phyloP scores from a whole-genome alignment of 2,797 vertebrate species.

The Catostomus latipinnis region DNA sequence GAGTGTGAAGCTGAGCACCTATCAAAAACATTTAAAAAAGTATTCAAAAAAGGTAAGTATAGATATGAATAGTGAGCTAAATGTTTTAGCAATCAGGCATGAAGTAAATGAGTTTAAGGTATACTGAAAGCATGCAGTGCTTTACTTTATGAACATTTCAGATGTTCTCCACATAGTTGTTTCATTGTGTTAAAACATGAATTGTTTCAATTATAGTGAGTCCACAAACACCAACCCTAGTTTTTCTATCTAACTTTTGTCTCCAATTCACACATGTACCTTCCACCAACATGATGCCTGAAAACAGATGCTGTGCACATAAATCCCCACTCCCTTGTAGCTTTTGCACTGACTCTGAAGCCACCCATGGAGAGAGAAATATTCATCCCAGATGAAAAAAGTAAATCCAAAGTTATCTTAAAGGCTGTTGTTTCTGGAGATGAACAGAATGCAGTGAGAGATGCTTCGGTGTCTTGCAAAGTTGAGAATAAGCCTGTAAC shows the following conservation, averaged over 20 bases:
- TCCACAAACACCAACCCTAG: background rate
- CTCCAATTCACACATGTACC: background rate
- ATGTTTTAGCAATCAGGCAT: too few species aligned
- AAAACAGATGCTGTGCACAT: too few species aligned
- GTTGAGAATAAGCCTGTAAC: background rate
- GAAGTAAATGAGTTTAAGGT: too few species aligned
- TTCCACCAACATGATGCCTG: background rate
- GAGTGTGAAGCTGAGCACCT: background rate
- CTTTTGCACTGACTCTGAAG: background rate
- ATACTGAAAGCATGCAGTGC: too few species aligned
- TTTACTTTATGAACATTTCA: too few species aligned
- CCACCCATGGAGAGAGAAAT: conserved; percentile 3
- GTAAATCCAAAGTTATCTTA: background rate
- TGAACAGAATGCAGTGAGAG: background rate
- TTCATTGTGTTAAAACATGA: too few species aligned
- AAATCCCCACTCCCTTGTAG: background rate
- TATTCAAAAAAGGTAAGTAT: background rate
- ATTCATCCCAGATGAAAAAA: background rate
- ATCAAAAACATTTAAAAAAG: too few species aligned
- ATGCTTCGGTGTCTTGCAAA: conserved; percentile 20
- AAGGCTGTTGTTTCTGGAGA: conserved; percentile 33
- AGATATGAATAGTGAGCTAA: too few species aligned
- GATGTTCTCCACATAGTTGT: too few species aligned
- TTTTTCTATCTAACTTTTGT: background rate
- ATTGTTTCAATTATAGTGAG: too few species aligned